Percentiles rank a stretch among this genome's conserved stretches.
phyloP scores from a whole-genome alignment of 1,140 invertebrate species.

The Colletes gigas region DNA sequence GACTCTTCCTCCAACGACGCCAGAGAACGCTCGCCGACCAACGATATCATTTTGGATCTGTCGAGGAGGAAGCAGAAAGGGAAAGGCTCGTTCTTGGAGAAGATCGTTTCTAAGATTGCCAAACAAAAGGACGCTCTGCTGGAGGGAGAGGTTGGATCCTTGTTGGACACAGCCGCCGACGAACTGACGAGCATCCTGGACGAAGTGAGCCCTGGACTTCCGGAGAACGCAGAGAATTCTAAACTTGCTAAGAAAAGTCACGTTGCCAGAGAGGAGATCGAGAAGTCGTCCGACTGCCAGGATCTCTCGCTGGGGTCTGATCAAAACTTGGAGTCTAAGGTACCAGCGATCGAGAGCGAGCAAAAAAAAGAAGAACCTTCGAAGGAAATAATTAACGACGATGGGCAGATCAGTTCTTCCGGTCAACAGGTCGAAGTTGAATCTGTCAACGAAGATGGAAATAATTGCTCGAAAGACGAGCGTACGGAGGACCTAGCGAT shows the following conservation, averaged over 20 bases:
- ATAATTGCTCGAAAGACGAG: no score
- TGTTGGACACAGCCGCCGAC: slow-evolving; percentile 68
- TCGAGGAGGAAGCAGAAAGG: slow-evolving; percentile 74
- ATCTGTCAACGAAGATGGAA: neutral
- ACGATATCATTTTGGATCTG: slow-evolving; percentile 78
- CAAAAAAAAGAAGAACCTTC: neutral
- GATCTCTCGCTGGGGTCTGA: neutral
- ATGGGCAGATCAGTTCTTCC: no score
- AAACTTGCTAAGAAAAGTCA: neutral
- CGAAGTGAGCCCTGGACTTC: slow-evolving; percentile 59
- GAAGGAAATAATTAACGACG: neutral
- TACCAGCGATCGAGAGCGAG: neutral
- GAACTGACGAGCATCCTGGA: slow-evolving; percentile 71
- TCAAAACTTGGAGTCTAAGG: no score
- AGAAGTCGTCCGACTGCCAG: neutral
- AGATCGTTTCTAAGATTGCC: slow-evolving; percentile 79
- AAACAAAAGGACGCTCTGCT: slow-evolving; percentile 77
- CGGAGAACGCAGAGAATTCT: slow-evolving; percentile 20
- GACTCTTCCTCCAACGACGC: slow-evolving; percentile 2
- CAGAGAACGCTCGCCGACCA: slow-evolving; percentile 52
- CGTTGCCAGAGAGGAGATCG: neutral
- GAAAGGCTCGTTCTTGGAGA: slow-evolving; percentile 76
- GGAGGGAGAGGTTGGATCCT: slow-evolving; percentile 67
- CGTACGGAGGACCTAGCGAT: neutral
- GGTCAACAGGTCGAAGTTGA: neutral